Percentiles rank a stretch among this genome's conserved stretches.
These are phyloP conservation scores for Phalacrocorax aristotelis DNA, from an alignment of 2,113 vertebrate species.

Conservation along the genomic window DNA sequence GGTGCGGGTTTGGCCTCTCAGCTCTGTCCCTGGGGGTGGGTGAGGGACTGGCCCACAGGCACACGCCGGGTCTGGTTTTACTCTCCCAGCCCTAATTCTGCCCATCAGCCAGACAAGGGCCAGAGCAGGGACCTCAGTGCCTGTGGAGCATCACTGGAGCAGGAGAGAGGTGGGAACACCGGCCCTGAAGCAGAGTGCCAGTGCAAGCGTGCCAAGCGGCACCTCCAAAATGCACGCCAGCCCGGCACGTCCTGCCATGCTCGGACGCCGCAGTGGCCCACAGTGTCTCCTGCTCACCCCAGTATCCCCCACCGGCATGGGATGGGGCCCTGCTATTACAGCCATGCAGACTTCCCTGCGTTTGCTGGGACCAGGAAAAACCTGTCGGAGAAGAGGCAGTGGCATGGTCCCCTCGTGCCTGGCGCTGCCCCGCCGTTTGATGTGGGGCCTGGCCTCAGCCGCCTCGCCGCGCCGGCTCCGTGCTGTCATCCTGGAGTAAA, in stretches of 20 bases:
- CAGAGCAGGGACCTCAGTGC: not conserved
- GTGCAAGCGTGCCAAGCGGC: not conserved
- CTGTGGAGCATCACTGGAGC: not conserved
- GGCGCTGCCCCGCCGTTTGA: not conserved
- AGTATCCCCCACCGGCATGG: fast-evolving
- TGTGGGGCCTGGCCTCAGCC: not conserved
- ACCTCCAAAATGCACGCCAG: not conserved
- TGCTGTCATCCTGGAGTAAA: not conserved
- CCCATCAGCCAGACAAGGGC: not conserved
- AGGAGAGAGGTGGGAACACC: not conserved
- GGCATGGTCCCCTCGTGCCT: not conserved
- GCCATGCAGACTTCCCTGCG: not conserved
- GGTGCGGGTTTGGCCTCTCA: not conserved
- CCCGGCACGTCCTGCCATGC: fast-evolving
- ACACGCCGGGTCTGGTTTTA: fast-evolving
- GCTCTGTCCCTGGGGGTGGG: not conserved
- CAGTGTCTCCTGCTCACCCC: not conserved
- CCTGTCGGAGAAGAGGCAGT: not conserved
- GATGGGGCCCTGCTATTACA: not conserved
- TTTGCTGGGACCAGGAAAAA: conserved; percentile 13
- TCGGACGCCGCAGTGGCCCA: fast-evolving
- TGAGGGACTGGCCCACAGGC: fast-evolving
- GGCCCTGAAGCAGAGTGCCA: no score
- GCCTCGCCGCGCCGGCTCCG: not conserved
- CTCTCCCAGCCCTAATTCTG: not conserved